Conservation (phyloP, 2,888 invertebrate genomes). For the Amaurobius ferox region DNA sequence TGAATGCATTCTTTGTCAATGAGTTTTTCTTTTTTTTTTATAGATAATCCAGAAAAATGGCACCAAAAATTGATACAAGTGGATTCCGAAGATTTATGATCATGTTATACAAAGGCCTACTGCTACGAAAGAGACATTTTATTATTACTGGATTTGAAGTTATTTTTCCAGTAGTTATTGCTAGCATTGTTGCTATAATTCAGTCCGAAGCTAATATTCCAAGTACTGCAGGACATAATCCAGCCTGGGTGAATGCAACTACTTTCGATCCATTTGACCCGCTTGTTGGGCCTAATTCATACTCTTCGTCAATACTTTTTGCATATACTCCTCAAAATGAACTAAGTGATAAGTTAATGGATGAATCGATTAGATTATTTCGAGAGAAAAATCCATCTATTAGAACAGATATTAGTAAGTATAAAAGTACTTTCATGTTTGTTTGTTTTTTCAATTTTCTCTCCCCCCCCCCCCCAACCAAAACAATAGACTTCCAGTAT, state of each 20-base stretch:
- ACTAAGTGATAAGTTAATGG: not conserved
- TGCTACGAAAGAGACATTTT: slow-evolving; percentile 57
- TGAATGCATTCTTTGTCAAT: too few species aligned
- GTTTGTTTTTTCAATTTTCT: not conserved
- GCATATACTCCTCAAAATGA: slow-evolving; percentile 21
- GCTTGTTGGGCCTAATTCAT: not conserved
- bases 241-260: not conserved
- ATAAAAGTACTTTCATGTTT: not conserved
- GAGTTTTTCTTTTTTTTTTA: too few species aligned
- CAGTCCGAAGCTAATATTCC: not conserved
- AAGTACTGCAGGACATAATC: too few species aligned
- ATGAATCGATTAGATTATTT: slow-evolving; percentile 14
- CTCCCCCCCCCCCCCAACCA: not conserved
- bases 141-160: slow-evolving; percentile 52
- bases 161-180: slow-evolving; percentile 46
- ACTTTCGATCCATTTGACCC: slow-evolving; percentile 21
- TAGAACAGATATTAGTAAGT: not conserved
- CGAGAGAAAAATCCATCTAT: not conserved
- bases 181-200: slow-evolving; percentile 29
- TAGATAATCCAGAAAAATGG: slow-evolving; percentile 12
- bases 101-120: slow-evolving; percentile 44
- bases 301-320: not conserved
- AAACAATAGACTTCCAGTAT: not conserved
- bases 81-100: slow-evolving; percentile 32
- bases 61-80: not conserved